phyloP scores from a whole-genome alignment of 2,113 vertebrate species.

The Zapus hudsonius region DNA sequence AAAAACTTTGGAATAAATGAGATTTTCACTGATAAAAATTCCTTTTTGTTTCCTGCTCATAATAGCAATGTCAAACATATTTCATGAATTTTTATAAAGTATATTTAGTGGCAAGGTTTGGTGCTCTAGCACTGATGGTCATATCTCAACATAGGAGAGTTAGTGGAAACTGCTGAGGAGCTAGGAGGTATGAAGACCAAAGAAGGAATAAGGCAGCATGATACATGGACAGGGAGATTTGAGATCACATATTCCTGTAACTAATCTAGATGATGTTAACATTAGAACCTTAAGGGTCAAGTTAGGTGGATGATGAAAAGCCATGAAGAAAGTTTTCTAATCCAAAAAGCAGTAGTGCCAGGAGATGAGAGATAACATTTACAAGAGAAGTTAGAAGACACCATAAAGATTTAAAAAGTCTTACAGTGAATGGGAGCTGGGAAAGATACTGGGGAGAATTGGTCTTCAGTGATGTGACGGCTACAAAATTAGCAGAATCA shows the following conservation, averaged over 20 bases:
- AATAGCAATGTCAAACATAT: not conserved
- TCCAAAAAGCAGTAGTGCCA: fast-evolving
- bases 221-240: not conserved
- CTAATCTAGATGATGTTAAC: not conserved
- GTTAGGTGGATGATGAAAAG: not conserved
- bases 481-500: not conserved
- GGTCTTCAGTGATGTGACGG: not conserved
- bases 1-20: no score
- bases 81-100: not conserved
- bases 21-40: not conserved
- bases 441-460: no score
- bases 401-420: not conserved
- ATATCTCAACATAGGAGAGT: not conserved
- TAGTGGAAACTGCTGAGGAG: not conserved
- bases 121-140: not conserved
- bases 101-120: not conserved
- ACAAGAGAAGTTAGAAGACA: not conserved
- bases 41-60: not conserved
- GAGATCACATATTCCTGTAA: not conserved
- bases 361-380: no score
- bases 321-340: not conserved
- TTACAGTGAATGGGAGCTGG: not conserved
- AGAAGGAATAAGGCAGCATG: not conserved
- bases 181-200: not conserved
- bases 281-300: not conserved